Evolutionary conservation across 2,797 vertebrate genomes (phyloP).

Genomic region (Arrhamphus sclerolepis): DNA sequence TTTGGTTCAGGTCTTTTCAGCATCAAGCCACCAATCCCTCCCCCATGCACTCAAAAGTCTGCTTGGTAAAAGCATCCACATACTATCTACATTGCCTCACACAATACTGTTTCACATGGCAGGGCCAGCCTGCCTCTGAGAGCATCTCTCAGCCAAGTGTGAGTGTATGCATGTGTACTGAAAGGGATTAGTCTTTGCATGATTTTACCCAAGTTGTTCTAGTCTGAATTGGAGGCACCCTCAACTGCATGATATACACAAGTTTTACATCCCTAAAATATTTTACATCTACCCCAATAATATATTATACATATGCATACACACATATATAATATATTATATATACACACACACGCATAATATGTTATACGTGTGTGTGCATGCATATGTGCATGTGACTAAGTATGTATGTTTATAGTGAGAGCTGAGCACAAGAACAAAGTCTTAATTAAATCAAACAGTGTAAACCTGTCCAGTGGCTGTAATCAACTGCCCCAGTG

Average conservation of each 20-base stretch:
- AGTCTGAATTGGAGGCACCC: conserved; percentile 65
- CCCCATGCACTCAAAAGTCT: conserved; percentile 67
- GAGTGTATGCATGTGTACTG: conserved; percentile 62
- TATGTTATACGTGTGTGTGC: conserved; percentile 64
- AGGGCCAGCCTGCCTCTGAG: conserved; percentile 59
- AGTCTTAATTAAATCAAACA: conserved; percentile 87
- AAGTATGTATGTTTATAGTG: conserved; percentile 61
- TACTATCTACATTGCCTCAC: conserved; percentile 76
- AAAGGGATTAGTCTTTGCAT: conserved; percentile 79
- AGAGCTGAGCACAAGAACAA: conserved; percentile 74
- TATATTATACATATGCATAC: conserved; percentile 64
- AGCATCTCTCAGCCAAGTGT: conserved; percentile 68
- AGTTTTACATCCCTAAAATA: conserved; percentile 42
- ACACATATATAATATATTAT: conserved; percentile 43
- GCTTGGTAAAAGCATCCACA: conserved; percentile 69
- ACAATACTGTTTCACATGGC: conserved; percentile 77
- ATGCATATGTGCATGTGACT: conserved; percentile 10
- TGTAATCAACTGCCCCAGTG: conserved; percentile 83
- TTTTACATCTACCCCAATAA: conserved; percentile 41
- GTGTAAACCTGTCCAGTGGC: conserved; percentile 81
- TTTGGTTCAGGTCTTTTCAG: conserved; percentile 80
- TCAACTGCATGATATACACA: conserved; percentile 65
- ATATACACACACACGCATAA: conserved; percentile 64
- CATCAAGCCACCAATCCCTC: conserved; percentile 73
- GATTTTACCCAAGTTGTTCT: conserved; percentile 69